Conservation (phyloP, 2,888 invertebrate species). For the Perizoma affinitatum region DNA sequence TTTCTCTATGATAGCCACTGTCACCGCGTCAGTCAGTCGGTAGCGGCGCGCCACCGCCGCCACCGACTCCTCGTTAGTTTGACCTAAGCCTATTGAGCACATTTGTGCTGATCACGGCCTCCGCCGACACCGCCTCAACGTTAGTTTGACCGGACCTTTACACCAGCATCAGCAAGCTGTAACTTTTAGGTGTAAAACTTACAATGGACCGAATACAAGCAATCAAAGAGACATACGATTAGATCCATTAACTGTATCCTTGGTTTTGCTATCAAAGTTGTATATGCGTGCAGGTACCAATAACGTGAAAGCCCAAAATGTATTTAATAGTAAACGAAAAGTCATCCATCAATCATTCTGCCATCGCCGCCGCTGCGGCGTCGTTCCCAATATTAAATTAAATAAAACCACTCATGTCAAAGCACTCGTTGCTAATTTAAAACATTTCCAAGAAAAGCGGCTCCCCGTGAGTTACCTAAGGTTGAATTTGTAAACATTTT, state of each 20-base stretch:
- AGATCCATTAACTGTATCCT: too few relatives aligned
- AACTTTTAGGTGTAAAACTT: background rate
- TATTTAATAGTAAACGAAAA: slow-evolving; percentile 32
- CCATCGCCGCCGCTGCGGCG: slow-evolving; percentile 25
- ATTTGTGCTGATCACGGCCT: too few relatives aligned
- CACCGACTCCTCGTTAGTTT: too few relatives aligned
- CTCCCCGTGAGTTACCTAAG: slow-evolving; percentile 12
- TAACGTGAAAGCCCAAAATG: too few relatives aligned
- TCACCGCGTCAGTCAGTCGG: too few relatives aligned
- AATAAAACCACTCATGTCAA: slow-evolving; percentile 50
- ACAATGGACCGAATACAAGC: too few relatives aligned
- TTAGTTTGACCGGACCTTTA: background rate
- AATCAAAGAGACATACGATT: too few relatives aligned
- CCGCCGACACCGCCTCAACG: background rate
- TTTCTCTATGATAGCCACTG: too few relatives aligned
- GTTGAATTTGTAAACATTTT: slow-evolving; percentile 36
- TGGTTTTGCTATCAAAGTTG: too few relatives aligned
- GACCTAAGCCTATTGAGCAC: too few relatives aligned
- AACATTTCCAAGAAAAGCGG: slow-evolving; percentile 15
- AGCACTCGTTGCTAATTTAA: slow-evolving; percentile 31
- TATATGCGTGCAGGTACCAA: too few relatives aligned
- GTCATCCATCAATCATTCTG: slow-evolving; percentile 53
- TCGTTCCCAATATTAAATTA: slow-evolving; percentile 44
- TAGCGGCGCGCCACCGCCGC: too few relatives aligned
- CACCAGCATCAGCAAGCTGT: background rate